phyloP scores from a whole-genome alignment of 2,113 vertebrate genomes.

The Onychostruthus taczanowskii region DNA sequence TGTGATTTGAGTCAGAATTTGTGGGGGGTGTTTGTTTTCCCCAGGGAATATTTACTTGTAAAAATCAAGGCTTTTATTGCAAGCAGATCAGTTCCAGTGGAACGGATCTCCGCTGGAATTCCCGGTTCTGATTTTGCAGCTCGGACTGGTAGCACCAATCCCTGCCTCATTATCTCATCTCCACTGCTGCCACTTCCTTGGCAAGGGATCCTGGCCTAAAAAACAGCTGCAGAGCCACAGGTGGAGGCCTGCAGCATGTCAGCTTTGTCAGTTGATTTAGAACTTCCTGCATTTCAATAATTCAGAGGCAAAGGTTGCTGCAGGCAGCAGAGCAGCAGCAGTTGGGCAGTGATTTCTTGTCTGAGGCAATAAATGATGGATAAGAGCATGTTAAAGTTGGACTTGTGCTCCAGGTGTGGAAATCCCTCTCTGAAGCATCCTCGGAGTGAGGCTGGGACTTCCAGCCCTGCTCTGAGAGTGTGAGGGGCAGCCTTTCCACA shows the following conservation, averaged over 20 bases:
- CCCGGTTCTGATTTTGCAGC: neutral
- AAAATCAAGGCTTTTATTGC: neutral
- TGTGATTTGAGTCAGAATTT: neutral
- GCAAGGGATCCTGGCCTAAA: neutral
- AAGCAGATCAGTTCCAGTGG: accelerated
- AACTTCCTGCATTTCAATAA: neutral
- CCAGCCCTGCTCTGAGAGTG: neutral
- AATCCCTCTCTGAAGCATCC: neutral
- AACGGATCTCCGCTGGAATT: too few species aligned
- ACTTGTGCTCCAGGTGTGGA: neutral
- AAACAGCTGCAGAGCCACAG: neutral
- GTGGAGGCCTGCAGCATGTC: neutral
- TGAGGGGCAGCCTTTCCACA: neutral
- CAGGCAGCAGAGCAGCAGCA: neutral
- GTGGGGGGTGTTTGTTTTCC: neutral
- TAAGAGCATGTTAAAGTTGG: accelerated
- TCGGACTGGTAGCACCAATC: neutral
- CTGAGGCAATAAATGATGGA: neutral
- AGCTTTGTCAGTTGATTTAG: neutral
- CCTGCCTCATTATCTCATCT: neutral
- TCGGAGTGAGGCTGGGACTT: neutral
- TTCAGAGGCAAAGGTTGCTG: neutral
- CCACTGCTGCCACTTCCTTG: neutral
- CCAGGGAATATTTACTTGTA: neutral
- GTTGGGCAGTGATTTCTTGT: neutral